These are phyloP conservation scores for Diplodus sargus DNA, from an alignment of 2,797 vertebrate genomes.

Conservation along the genomic window DNA sequence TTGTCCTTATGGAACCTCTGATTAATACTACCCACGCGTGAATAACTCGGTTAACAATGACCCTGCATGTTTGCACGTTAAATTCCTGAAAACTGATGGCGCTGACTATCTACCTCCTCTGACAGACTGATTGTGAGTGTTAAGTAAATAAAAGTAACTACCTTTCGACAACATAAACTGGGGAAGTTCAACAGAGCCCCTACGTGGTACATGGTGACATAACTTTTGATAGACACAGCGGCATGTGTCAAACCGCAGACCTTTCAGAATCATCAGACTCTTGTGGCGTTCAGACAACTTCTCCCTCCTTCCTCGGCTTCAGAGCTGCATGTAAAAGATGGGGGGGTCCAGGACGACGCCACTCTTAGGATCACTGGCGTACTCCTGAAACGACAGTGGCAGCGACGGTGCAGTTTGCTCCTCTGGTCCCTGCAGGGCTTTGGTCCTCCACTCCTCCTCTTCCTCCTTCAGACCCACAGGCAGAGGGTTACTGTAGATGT, in stretches of 20 bases:
- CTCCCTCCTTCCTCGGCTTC: neutral
- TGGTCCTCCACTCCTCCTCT: constrained; percentile 58
- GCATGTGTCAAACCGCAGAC: constrained; percentile 5
- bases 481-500: constrained; percentile 85
- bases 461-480: constrained; percentile 79
- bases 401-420: constrained; percentile 18
- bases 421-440: neutral
- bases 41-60: neutral
- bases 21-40: neutral
- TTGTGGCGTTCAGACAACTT: neutral
- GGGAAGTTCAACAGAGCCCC: too few relatives aligned
- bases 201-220: neutral
- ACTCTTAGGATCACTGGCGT: constrained; percentile 59
- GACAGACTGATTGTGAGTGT: neutral
- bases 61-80: neutral
- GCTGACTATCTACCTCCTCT: neutral
- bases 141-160: too few relatives aligned
- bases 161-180: too few relatives aligned
- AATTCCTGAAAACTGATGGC: neutral
- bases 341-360: constrained; percentile 78
- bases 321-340: constrained; percentile 85
- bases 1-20: too few relatives aligned
- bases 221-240: neutral
- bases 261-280: neutral
- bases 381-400: constrained; percentile 66